phyloP scores from a whole-genome alignment of 92 coral and sea anemone genomes.

The Epizoanthus rinbou region DNA sequence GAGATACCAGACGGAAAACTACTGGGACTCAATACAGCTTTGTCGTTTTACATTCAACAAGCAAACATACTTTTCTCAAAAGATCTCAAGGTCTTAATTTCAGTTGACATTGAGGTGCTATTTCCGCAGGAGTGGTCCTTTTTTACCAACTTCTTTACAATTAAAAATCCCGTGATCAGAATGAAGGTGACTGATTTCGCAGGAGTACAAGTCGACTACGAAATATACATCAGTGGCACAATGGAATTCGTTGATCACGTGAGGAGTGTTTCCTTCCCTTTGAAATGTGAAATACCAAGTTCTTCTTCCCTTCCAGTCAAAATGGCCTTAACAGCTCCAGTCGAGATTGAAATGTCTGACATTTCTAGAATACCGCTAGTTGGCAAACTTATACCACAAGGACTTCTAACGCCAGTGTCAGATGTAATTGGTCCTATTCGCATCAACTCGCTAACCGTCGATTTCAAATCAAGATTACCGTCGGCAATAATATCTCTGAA shows the following conservation, averaged over 20 bases:
- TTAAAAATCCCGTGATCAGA: constrained; percentile 41
- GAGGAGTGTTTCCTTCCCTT: constrained; percentile 39
- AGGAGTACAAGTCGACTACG: constrained; percentile 49
- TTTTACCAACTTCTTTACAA: constrained; percentile 44
- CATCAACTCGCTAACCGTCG: constrained; percentile 40
- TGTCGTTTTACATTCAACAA: constrained; percentile 30
- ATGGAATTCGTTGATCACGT: constrained; percentile 33
- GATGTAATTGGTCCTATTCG: constrained; percentile 54
- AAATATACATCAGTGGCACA: constrained; percentile 37
- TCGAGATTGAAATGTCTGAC: constrained; percentile 52
- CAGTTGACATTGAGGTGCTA: constrained; percentile 33
- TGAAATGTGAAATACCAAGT: constrained; percentile 55
- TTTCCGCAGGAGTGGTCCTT: constrained; percentile 55
- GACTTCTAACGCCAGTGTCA: constrained; percentile 48
- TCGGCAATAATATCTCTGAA: constrained; percentile 25
- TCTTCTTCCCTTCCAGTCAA: neutral
- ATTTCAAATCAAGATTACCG: constrained; percentile 28
- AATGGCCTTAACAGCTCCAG: constrained; percentile 37
- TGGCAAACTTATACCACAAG: constrained; percentile 50
- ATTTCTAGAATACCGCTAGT: constrained; percentile 54
- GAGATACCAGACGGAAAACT: constrained; percentile 49
- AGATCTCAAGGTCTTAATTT: constrained; percentile 34
- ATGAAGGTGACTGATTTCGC: constrained; percentile 42
- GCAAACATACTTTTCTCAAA: constrained; percentile 48
- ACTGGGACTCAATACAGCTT: constrained; percentile 37